Percentiles rank a stretch among this genome's conserved stretches.
phyloP scores from a whole-genome alignment of 2,888 invertebrate species.

The Noctua pronuba region DNA sequence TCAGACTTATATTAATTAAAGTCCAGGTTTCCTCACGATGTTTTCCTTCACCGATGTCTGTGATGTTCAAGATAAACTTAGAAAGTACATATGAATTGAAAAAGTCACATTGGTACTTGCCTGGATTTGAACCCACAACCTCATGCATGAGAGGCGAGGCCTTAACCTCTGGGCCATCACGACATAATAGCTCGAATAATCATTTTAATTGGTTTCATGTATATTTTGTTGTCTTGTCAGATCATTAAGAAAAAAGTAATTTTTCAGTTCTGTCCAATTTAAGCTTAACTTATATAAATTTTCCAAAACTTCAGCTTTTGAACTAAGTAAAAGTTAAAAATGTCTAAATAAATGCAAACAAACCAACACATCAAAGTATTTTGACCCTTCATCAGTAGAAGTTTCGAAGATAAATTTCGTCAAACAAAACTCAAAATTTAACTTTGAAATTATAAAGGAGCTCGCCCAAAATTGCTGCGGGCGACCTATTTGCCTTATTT shows the following conservation, averaged over 20 bases:
- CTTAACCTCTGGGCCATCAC: too few species aligned
- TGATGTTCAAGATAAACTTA: too few species aligned
- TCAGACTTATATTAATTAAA: too few species aligned
- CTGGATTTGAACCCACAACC: too few species aligned
- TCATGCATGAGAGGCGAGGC: too few species aligned
- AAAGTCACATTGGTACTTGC: too few species aligned
- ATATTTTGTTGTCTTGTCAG: neutral
- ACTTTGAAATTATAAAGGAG: constrained; percentile 45
- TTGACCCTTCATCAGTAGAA: constrained; percentile 33
- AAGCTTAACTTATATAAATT: constrained; percentile 11
- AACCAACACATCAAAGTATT: constrained; percentile 33
- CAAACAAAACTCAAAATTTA: constrained; percentile 23
- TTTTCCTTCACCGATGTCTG: too few species aligned
- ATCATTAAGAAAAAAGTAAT: neutral
- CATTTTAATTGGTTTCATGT: too few species aligned
- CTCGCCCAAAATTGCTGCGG: constrained; percentile 54
- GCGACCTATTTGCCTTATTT: constrained; percentile 57
- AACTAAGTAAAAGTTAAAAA: constrained; percentile 6
- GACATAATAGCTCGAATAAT: too few species aligned
- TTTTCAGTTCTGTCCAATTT: constrained; percentile 11
- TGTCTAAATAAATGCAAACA: constrained; percentile 26
- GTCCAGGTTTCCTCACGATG: too few species aligned
- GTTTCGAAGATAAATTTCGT: constrained; percentile 18
- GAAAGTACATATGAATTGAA: too few species aligned
- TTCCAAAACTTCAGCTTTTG: constrained; percentile 28